phyloP scores from a whole-genome alignment of 2,797 vertebrate species.

The Acanthis flammea region DNA sequence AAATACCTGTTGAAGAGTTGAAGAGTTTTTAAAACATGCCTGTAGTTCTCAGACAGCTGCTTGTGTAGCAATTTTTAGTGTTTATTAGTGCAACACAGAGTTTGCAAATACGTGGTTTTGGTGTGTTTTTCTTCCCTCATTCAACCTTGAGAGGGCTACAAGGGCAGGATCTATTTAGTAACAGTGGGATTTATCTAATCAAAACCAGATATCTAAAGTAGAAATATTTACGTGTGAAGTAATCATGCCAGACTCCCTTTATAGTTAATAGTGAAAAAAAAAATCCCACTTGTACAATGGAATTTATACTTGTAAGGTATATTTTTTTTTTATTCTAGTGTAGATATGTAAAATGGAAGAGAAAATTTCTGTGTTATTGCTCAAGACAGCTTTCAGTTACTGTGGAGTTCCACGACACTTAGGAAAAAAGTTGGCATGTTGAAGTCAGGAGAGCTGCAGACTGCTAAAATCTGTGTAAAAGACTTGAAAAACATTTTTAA shows the following conservation, averaged over 20 bases:
- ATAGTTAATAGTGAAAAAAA: neutral
- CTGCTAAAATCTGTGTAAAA: neutral
- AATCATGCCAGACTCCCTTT: neutral
- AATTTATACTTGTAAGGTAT: neutral
- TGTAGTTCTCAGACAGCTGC: neutral
- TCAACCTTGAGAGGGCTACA: neutral
- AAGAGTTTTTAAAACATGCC: neutral
- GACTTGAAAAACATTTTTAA: neutral
- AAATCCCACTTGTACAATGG: neutral
- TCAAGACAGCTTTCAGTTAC: neutral
- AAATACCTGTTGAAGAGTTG: neutral
- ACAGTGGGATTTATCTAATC: neutral
- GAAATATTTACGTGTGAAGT: neutral
- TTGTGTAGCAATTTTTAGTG: neutral
- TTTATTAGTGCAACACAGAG: neutral
- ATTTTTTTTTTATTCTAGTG: neutral
- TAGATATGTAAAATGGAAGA: neutral
- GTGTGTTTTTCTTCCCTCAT: neutral
- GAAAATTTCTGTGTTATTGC: neutral
- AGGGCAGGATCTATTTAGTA: neutral
- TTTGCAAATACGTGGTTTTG: accelerated
- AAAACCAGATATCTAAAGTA: neutral
- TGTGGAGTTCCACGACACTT: neutral
- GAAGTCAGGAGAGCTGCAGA: neutral
- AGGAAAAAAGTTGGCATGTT: neutral